These are phyloP conservation scores for Lontra canadensis DNA, from an alignment of 2,113 vertebrate genomes.

Conservation along the genomic window DNA sequence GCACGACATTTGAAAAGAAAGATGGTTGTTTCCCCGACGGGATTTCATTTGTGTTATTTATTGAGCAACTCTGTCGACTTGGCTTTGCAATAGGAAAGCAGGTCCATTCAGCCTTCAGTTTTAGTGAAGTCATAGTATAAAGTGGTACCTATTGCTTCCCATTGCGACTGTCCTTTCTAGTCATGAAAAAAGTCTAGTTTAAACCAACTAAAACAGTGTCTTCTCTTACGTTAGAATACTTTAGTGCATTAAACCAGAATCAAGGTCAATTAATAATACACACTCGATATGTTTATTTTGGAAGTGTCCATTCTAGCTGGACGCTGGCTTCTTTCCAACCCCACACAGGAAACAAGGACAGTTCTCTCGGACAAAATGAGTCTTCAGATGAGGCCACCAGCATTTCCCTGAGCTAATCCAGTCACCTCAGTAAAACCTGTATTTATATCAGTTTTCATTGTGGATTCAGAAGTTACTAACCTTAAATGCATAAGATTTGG, in stretches of 20 bases:
- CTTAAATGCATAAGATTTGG: background rate
- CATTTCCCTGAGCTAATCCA: background rate
- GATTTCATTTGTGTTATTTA: conserved; percentile 49
- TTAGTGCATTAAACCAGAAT: background rate
- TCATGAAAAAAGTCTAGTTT: background rate
- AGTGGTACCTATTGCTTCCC: background rate
- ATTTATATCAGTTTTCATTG: background rate
- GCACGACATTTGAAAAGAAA: conserved; percentile 50
- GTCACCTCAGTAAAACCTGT: background rate
- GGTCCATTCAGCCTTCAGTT: background rate
- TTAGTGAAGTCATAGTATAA: background rate
- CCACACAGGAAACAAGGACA: background rate
- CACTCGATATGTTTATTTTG: background rate
- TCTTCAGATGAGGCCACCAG: background rate
- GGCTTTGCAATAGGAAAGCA: background rate
- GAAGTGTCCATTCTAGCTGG: background rate
- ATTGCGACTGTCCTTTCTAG: background rate
- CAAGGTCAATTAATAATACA: background rate
- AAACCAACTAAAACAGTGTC: background rate
- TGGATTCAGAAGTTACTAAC: background rate
- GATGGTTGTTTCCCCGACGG: conserved; percentile 46
- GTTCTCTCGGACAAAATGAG: background rate
- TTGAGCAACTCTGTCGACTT: conserved; percentile 32
- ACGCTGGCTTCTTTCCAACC: background rate
- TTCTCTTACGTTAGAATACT: background rate